Base-by-base conservation (phyloP, 2,113 vertebrate genomes). In the Vicugna pacos region DNA sequence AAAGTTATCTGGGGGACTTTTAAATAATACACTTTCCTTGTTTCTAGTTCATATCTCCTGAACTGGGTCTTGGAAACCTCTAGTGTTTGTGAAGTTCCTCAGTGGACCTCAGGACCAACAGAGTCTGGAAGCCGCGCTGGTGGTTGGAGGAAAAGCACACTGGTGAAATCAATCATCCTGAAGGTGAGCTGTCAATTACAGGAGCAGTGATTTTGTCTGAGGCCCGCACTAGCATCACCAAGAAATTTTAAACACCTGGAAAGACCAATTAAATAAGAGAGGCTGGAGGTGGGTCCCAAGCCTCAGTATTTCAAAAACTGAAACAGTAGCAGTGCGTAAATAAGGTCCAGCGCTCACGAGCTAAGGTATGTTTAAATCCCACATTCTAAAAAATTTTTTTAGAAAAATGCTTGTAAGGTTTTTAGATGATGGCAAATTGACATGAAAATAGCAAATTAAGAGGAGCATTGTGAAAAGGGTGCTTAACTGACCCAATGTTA, bases 401-500 rank as follows among this genome's bases (percentile, higher is more conserved):
- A 70, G 35, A 82, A 89, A 95, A 97, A 96, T 95, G 70, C 73
- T 86, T 89, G 80, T 93, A 83, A 83, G 77, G 14, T 97, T 97
- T 96, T 97, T 89, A 95, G 79, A 96, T 94, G 96, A 96, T 89
- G 83, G 97, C 86, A 93, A 96, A 97, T 93, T 97, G 97, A 79
- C 97, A 94, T 96, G 93, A 97, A 97, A 98, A 92, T 92, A 96
- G 95, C 86, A 87, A 52, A 97, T 98, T 97, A 97, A 97, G 96
- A 93, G 79, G 90, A 90, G 58, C 89, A 93, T 95, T 97, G 96
- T 97, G 96, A 94, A 95, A 95, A 95, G 89, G n/a, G 96, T 96
- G 92, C 95, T 98, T 97, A 97, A 97, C 93, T 98, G 96, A 98
- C 97, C 97, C 96, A 67, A 86, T 83, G 95, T 98, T 98, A 98